These are phyloP conservation scores for Pogonognathellus flavescens DNA, from an alignment of 1,140 invertebrate species.

Conservation along the genomic window DNA sequence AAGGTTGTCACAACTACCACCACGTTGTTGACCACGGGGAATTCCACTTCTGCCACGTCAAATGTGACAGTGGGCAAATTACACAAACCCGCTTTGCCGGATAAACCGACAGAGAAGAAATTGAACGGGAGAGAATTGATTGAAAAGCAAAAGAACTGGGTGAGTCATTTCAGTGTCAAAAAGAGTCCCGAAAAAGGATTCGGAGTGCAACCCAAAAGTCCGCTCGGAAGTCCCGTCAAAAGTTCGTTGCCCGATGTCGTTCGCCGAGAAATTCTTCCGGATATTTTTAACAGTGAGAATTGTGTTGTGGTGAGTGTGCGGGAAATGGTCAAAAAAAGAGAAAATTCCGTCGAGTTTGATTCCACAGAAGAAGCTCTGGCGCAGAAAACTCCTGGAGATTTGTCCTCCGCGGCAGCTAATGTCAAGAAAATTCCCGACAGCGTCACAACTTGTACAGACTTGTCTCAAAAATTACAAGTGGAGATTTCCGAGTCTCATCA, in stretches of 20 bases:
- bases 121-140: slow-evolving; percentile 88
- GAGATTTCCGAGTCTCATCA: background rate
- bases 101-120: slow-evolving; percentile 70
- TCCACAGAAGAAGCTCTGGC: too few relatives aligned
- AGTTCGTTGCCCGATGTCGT: slow-evolving; percentile 29
- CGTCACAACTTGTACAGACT: background rate
- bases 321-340: slow-evolving; percentile 8
- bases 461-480: slow-evolving; percentile 14
- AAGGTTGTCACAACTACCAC: too few relatives aligned
- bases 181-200: slow-evolving; percentile 71
- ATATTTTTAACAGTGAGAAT: slow-evolving; percentile 23
- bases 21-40: too few relatives aligned
- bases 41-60: background rate
- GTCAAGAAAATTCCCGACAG: background rate
- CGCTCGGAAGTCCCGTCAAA: slow-evolving; percentile 2
- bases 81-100: slow-evolving; percentile 56
- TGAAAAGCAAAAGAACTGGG: slow-evolving; percentile 92
- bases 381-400: background rate
- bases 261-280: slow-evolving; percentile 11
- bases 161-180: slow-evolving; percentile 83
- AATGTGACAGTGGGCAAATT: background rate
- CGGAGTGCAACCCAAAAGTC: slow-evolving; percentile 57
- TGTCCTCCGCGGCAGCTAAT: background rate
- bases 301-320: slow-evolving; percentile 8
- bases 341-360: slow-evolving; percentile 31